A percentile compares a stretch with the other conserved stretches of the same genome.
These are phyloP conservation scores for Lineus longissimus DNA, from an alignment of 1,140 invertebrate genomes.

Conservation along the genomic window DNA sequence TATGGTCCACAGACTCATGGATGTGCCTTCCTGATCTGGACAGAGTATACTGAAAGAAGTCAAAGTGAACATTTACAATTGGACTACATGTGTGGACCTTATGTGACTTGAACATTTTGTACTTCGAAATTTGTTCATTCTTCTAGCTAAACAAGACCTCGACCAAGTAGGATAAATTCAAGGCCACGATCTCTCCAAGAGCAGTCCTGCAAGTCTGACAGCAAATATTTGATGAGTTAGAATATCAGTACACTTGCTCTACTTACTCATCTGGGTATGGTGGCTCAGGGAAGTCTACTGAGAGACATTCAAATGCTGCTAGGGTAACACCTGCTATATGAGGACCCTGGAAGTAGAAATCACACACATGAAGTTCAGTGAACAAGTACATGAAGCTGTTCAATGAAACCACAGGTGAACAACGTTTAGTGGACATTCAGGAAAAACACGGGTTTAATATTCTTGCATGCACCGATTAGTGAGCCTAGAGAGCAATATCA, in stretches of 20 bases:
- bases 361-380: neutral
- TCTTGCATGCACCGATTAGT: neutral
- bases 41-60: conserved; percentile 53
- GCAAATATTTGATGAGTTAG: no score
- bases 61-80: no score
- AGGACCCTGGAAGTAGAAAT: conserved; percentile 58
- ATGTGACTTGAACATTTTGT: no score
- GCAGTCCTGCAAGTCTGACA: no score
- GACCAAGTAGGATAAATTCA: no score
- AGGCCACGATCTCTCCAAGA: no score
- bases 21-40: conserved; percentile 33
- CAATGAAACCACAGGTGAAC: neutral
- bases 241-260: no score
- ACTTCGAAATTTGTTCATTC: no score
- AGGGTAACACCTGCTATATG: conserved; percentile 81
- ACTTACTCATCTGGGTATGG: conserved; percentile 62
- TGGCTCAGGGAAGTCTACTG: conserved; percentile 85
- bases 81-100: no score
- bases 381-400: neutral
- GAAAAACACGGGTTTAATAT: neutral
- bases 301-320: conserved; percentile 95
- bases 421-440: neutral
- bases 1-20: conserved; percentile 71
- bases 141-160: no score
- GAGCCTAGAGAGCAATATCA: no score